Base-by-base conservation (phyloP, 64 coral and sea anemone genomes). In the Montipora cactus region DNA sequence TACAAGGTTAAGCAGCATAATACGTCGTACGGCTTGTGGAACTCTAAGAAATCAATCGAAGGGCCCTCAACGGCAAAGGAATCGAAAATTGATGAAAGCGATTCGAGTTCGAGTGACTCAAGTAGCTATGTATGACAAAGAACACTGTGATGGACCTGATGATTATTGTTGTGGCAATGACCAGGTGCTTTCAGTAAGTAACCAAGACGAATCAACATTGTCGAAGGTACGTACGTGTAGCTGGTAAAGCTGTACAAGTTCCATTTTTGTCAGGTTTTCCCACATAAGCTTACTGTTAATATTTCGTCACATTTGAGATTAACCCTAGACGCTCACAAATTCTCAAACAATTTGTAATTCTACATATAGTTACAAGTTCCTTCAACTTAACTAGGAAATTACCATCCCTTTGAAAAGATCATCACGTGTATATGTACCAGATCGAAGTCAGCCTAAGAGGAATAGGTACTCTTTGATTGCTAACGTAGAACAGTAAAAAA, bases 41-140 rank as follows among this genome's bases (percentile, higher is more conserved):
- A 74, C 8, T 74, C 71, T n/a, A 74, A 74, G 71, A 74, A 74
- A 74, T 74, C 71, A n/a, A 74, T 74, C 71, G 71, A 74, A 44
- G 71, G 71, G 71, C 71, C 71, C 7, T 87, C 84, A 67, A 74
- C 7, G 84, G 66, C 62, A 10, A 87, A 87, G 49, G 71, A 87
- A 72, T 16, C 37, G 57, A 87, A 45, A 87, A 47, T 44, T 72
- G 49, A 87, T 66, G 67, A 87, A 64, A 73, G 84, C 67, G 84
- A 87, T 73, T 87, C 84, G 45, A 73, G 66, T 51, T 20, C 71
- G 71, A 74, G 58, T 81, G 49, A 57, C 58, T 81, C 47, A 7
- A 85, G 53, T 46, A 47, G 53, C 47, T 23, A 18, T 12, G 79
- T 23, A 18, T 12, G 79, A 81, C 48, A 62, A 81, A 28, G 21